Evolutionary conservation across 2,888 invertebrate species (phyloP).

Genomic region (Mystacides longicornis): DNA sequence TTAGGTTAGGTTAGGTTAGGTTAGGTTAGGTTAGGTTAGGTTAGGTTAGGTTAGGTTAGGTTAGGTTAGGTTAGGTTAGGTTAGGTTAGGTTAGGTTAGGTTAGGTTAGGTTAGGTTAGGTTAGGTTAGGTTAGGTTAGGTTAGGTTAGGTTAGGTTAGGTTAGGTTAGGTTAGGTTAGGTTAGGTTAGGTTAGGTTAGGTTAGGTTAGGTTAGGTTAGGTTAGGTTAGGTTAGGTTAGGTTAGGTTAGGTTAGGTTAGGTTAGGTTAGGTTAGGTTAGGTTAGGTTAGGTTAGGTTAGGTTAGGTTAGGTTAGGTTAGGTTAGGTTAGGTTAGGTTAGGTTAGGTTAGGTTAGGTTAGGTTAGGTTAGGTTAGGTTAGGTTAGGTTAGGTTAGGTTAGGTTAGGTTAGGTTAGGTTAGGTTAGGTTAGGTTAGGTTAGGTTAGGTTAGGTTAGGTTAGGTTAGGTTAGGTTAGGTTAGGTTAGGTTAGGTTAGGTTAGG

Average conservation of each 20-base stretch:
- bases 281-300: constrained; percentile 8
- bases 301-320: constrained; percentile 8
- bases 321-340: constrained; percentile 8
- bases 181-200: constrained; percentile 8
- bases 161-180: constrained; percentile 8
- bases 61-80: constrained; percentile 8
- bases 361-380: constrained; percentile 8
- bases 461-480: constrained; percentile 8
- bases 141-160: constrained; percentile 8
- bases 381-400: constrained; percentile 6
- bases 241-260: constrained; percentile 8
- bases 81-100: constrained; percentile 6
- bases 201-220: constrained; percentile 8
- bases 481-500: constrained; percentile 10
- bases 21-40: constrained; percentile 8
- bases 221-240: constrained; percentile 8
- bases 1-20: constrained; percentile 8
- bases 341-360: constrained; percentile 8
- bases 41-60: constrained; percentile 8
- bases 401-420: constrained; percentile 1
- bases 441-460: constrained; percentile 8
- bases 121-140: constrained; percentile 8
- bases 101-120: constrained; percentile 8
- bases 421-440: constrained; percentile 8
- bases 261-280: constrained; percentile 8